phyloP scores from a whole-genome alignment of 2,113 vertebrate species.

The Alligator sinensis region DNA sequence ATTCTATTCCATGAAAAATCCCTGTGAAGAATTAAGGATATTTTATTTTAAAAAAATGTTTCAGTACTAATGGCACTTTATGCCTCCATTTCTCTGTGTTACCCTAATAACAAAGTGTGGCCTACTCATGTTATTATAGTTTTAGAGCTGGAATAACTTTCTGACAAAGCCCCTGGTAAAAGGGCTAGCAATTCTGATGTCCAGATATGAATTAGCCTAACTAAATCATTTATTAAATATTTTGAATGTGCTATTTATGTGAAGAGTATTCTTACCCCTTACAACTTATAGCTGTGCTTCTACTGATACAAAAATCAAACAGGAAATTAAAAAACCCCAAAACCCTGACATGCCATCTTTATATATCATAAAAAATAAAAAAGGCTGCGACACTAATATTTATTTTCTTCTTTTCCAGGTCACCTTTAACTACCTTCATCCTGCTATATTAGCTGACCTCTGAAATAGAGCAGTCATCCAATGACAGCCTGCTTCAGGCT shows the following conservation, averaged over 20 bases:
- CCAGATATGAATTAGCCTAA: background rate
- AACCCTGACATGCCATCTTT: background rate
- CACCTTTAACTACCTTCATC: conserved; percentile 46
- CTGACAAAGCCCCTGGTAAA: background rate
- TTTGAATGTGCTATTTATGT: background rate
- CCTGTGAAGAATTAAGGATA: rapidly evolving
- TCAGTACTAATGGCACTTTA: background rate
- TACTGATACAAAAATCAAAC: background rate
- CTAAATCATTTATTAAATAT: background rate
- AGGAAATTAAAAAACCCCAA: background rate
- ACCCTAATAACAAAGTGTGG: background rate
- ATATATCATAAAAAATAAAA: background rate
- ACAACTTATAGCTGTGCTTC: background rate
- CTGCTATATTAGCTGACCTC: background rate
- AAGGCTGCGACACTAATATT: background rate
- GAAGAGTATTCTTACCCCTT: background rate
- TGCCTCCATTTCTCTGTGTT: background rate
- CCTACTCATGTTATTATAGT: background rate
- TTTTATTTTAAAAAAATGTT: background rate
- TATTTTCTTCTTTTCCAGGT: conserved; percentile 23
- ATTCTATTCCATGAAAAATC: background rate
- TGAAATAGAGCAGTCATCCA: conserved; percentile 14
- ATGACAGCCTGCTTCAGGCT: conserved; percentile 39
- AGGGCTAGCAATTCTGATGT: background rate
- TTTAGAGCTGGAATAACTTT: background rate